Conservation (phyloP, 2,888 invertebrate species). For the Hipparchia semele region DNA sequence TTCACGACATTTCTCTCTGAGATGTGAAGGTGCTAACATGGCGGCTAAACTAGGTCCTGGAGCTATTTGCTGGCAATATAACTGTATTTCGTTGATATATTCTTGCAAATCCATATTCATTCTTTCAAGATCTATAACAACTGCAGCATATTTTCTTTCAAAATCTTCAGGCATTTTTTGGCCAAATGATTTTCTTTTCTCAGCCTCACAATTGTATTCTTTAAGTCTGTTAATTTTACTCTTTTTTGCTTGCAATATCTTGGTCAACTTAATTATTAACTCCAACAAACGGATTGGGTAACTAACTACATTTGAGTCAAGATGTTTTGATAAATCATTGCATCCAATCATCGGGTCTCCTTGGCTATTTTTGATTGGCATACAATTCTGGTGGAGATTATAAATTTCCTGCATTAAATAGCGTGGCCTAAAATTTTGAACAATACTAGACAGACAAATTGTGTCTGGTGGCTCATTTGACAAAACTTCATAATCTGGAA, state of each 20-base stretch:
- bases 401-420: slow-evolving; percentile 84
- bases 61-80: slow-evolving; percentile 92
- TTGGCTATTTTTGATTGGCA: slow-evolving; percentile 70
- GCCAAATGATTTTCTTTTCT: slow-evolving; percentile 91
- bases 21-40: slow-evolving; percentile 93
- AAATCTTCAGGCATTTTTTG: slow-evolving; percentile 93
- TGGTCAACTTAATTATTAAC: slow-evolving; percentile 93
- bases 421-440: slow-evolving; percentile 90
- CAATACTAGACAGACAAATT: slow-evolving; percentile 92
- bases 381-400: slow-evolving; percentile 67
- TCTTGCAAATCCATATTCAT: slow-evolving; percentile 95
- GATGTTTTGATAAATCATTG: slow-evolving; percentile 68
- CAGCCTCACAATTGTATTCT: slow-evolving; percentile 95
- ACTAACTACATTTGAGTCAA: slow-evolving; percentile 85
- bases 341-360: slow-evolving; percentile 89
- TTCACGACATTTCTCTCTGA: slow-evolving; percentile 93
- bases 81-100: slow-evolving; percentile 92
- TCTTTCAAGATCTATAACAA: slow-evolving; percentile 94
- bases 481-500: slow-evolving; percentile 98
- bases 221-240: slow-evolving; percentile 90
- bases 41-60: slow-evolving; percentile 94
- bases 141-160: slow-evolving; percentile 94
- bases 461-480: slow-evolving; percentile 97
- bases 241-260: slow-evolving; percentile 92
- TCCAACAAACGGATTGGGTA: slow-evolving; percentile 94